These are phyloP conservation scores for Tenthredo distinguenda DNA, from an alignment of 2,888 invertebrate species.

Conservation along the genomic window DNA sequence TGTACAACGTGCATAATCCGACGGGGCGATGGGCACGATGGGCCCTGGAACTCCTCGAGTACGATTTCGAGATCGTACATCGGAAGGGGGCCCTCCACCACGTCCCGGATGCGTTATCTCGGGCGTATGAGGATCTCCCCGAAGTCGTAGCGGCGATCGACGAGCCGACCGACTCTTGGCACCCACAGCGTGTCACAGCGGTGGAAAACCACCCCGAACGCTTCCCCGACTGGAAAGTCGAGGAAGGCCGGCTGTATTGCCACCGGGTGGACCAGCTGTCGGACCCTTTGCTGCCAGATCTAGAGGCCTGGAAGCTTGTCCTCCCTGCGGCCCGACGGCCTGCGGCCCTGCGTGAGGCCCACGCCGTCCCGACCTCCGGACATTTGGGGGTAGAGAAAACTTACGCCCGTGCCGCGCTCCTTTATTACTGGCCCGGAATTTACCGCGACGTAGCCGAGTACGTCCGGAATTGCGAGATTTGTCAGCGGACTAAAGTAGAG, in stretches of 20 bases:
- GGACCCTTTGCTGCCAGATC: neutral
- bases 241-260: neutral
- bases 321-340: neutral
- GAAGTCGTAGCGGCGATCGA: neutral
- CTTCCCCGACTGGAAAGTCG: conserved; percentile 17
- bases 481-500: neutral
- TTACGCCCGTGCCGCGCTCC: neutral
- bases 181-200: neutral
- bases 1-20: neutral
- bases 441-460: neutral
- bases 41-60: neutral
- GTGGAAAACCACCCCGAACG: neutral
- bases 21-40: neutral
- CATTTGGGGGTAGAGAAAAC: neutral
- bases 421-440: conserved; percentile 3
- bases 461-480: conserved; percentile 22
- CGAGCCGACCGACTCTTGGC: neutral
- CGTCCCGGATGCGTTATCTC: conserved; percentile 4
- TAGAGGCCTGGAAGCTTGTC: neutral
- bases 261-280: neutral
- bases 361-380: neutral
- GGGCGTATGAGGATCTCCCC: neutral
- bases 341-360: neutral
- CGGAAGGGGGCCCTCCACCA: neutral
- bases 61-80: neutral